phyloP scores from a whole-genome alignment of 2,888 invertebrate genomes.

The Latrodectus elegans region DNA sequence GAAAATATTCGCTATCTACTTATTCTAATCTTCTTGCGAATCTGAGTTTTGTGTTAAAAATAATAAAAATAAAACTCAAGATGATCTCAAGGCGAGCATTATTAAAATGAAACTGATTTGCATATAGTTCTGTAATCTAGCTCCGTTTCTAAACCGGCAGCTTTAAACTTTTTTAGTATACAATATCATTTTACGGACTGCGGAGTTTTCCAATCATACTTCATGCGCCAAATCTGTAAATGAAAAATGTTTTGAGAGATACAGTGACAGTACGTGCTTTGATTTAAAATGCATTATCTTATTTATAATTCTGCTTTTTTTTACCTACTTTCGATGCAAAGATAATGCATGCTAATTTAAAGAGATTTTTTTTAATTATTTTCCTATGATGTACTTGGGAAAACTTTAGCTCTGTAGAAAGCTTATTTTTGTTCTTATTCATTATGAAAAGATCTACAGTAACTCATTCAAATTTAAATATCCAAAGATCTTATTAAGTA shows the following conservation, averaged over 20 bases:
- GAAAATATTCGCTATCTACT: not conserved
- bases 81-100: constrained; percentile 1
- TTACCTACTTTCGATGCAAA: no score
- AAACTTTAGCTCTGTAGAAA: no score
- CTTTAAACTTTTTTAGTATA: not conserved
- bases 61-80: not conserved
- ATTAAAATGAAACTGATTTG: constrained; percentile 21
- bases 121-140: not conserved
- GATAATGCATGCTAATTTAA: no score
- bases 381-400: no score
- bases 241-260: not conserved
- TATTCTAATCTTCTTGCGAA: not conserved
- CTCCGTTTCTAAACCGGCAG: not conserved
- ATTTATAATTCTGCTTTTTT: no score
- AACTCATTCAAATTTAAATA: no score
- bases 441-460: no score
- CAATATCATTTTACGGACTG: not conserved
- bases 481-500: no score
- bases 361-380: no score
- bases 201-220: not conserved
- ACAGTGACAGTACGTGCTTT: not conserved
- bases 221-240: not conserved
- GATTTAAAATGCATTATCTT: not conserved
- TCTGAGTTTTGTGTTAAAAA: not conserved
- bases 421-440: no score